Evolutionary conservation across 64 coral and sea anemone species (phyloP).

Genomic region (Dendrophyllia cribrosa): DNA sequence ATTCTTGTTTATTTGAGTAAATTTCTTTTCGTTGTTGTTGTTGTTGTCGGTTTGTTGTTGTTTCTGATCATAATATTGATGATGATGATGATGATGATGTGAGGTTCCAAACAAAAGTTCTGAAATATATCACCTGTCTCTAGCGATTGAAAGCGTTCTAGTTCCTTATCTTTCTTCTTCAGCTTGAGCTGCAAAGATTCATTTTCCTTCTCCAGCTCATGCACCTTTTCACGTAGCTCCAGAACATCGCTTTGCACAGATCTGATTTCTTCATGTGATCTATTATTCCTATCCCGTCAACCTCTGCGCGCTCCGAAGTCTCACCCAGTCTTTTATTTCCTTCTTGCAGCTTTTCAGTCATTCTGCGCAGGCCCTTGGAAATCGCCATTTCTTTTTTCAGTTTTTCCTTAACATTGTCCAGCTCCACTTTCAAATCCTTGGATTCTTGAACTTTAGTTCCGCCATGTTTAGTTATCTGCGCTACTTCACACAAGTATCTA

Average conservation of each 20-base stretch:
- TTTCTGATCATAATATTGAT: too few relatives aligned
- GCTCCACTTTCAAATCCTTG: neutral
- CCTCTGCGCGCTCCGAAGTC: neutral
- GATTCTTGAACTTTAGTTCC: neutral
- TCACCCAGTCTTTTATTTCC: neutral
- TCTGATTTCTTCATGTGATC: neutral
- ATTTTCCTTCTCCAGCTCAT: conserved; percentile 3
- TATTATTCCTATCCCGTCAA: neutral
- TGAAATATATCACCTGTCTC: neutral
- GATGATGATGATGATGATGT: too few relatives aligned
- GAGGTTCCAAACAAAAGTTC: too few relatives aligned
- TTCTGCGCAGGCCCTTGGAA: conserved; percentile 4
- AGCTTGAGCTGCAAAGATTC: conserved; percentile 4
- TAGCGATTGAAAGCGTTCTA: neutral
- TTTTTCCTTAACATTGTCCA: neutral
- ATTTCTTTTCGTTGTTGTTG: too few relatives aligned
- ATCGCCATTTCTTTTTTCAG: conserved; percentile 17
- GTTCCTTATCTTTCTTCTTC: conserved; percentile 15
- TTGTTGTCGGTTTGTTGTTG: too few relatives aligned
- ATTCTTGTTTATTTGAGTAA: too few relatives aligned
- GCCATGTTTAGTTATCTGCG: neutral
- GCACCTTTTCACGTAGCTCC: too few relatives aligned
- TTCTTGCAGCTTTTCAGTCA: conserved; percentile 13
- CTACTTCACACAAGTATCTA: neutral
- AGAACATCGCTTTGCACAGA: neutral